Base-by-base conservation (phyloP, 2,888 invertebrate species). In the Pyrrhia umbra region DNA sequence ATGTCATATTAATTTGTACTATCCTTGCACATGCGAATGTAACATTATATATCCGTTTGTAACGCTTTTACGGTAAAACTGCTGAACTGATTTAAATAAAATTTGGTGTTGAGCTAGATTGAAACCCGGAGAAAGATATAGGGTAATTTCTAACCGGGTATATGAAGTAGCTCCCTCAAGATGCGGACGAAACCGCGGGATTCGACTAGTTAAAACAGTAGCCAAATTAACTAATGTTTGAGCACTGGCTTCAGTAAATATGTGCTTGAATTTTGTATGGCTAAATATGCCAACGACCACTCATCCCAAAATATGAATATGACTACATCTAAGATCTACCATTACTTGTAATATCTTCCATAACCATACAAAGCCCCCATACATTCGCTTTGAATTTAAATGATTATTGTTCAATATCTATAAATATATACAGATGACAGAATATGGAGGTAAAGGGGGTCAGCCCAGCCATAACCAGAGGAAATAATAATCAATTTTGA, bases 401-500 rank as follows among this genome's bases (percentile, higher is more conserved):
- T 75, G 70, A 62, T 78, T 56, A 58, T 60, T 40, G 57, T 18
- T 42, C 51, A 43, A 46, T 46, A 16, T 27, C 40, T 52, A 58
- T 59, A 67, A 66, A 62, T 67, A 59, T 40, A 56, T 56, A 47
- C 15, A 39, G 47, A 40, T 20, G 50, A 50, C 56, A 57, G 63
- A 57, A 74, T 60, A 46, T 43, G 52, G 46, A 18, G 50, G 42
- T 30, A 49, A 70, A 57, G 55, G 55, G n/a, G 75, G 78, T 80
- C 75, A 68, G 30, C 16, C 25, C 6, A 23, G 21, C 60, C 34
- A 64, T 80, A 80, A 77, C 43, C 51, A 16, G 16, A 70, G 56
- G 58, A 61, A 68, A 81, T 79, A 68, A 71, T 81, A 75, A 81
- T 78, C 49, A 78, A 81, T 81, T 67, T 78, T 81, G 60, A 81